A percentile compares a stretch with the other conserved stretches of the same genome.
phyloP scores from a whole-genome alignment of 1,140 invertebrate genomes.

The Spodoptera frugiperda region DNA sequence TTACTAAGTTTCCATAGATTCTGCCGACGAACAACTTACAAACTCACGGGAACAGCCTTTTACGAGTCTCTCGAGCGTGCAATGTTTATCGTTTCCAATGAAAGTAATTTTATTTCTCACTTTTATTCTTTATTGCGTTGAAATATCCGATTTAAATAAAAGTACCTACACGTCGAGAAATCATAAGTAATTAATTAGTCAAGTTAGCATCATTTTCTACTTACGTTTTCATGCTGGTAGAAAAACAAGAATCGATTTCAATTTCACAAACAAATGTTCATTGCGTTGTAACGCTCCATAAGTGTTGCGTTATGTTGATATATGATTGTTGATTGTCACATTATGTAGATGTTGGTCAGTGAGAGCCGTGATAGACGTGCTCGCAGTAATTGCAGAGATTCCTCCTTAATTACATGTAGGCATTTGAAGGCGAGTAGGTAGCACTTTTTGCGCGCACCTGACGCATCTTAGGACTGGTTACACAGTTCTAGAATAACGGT shows the following conservation, averaged over 20 bases:
- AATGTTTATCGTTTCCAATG: slow-evolving; percentile 10
- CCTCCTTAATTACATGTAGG: slow-evolving; percentile 33
- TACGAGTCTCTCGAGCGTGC: not conserved
- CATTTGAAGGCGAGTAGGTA: slow-evolving; percentile 14
- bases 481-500: not conserved
- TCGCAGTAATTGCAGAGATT: slow-evolving; percentile 25
- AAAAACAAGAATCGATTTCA: slow-evolving; percentile 25
- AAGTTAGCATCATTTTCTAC: slow-evolving; percentile 30
- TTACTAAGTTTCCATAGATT: not conserved
- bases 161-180: too few relatives aligned
- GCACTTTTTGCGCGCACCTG: slow-evolving; percentile 1
- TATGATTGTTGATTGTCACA: slow-evolving; percentile 40
- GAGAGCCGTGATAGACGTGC: slow-evolving; percentile 41
- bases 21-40: slow-evolving; percentile 6
- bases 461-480: not conserved
- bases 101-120: slow-evolving; percentile 14
- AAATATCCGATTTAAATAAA: too few relatives aligned
- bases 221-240: slow-evolving; percentile 17
- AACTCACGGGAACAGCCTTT: slow-evolving; percentile 22
- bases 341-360: slow-evolving; percentile 45
- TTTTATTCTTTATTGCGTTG: too few relatives aligned
- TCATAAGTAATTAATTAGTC: not conserved
- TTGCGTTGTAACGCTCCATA: slow-evolving; percentile 44
- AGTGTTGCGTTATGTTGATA: slow-evolving; percentile 43
- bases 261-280: slow-evolving; percentile 28